Base-by-base conservation (phyloP, 2,888 invertebrate genomes). In the Eilema depressum region DNA sequence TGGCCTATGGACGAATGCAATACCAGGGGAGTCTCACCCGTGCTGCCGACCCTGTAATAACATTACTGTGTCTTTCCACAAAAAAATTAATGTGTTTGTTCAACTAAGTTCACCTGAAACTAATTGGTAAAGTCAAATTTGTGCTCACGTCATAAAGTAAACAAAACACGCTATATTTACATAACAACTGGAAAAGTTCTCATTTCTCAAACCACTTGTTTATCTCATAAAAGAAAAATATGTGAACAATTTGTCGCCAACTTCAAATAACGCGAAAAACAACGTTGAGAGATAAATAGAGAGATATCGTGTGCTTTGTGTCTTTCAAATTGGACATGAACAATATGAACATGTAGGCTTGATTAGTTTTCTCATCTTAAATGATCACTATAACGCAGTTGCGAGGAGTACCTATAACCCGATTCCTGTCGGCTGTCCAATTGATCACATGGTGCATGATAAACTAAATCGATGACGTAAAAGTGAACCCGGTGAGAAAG, bases 141-240 rank as follows among this genome's bases (percentile, higher is more conserved):
- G 2, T 17, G 0, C n/a, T 63, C 8, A 7, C 25, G 25, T 8
- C 37, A 17, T 37, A 37, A 63, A 26, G 14, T 10, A 63, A 41
- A 47, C 26, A 5, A 64, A 41, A 28, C 17, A 47, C 26, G 63
- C 5, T 59, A 37, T 63, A 30, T 41, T 41, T n/a, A 26, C 37
- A 17, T 28, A 53, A n/a, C 28, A 56, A 63, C 25, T 47, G 33
- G 60, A 17, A 10, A 30, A 57, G 37, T 59, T 67, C 61, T 60
- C 28, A 60, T 67, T 47, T 67, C 41, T 61, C 47, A 28, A 33
- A n/a, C 14, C 57, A 47, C 57, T 57, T 70, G 25, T 59, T 67
- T 63, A 47, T 28, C 33, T 41, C 26, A 20, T 60, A 28, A 47
- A 67, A 64, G 53, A 37, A 60, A 67, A 67, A 67, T 63, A 67